Evolutionary conservation across 1,140 invertebrate species (phyloP).

Genomic region (Streblospio benedicti): DNA sequence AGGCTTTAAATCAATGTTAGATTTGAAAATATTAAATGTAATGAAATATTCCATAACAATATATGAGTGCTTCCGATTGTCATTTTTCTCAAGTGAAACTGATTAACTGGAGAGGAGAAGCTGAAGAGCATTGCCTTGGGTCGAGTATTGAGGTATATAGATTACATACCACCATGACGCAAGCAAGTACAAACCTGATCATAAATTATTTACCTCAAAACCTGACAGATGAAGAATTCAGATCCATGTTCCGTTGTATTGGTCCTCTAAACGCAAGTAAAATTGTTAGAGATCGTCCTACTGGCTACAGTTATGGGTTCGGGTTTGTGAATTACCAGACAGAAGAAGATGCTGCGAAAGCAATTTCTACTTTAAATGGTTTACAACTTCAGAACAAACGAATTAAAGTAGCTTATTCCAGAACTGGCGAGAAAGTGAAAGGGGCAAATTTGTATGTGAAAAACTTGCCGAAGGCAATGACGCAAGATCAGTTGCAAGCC

Average conservation of each 20-base stretch:
- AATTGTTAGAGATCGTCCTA: constrained; percentile 68
- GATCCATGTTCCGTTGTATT: constrained; percentile 75
- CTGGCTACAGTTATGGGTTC: constrained; percentile 91
- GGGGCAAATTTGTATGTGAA: constrained; percentile 90
- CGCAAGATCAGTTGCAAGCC: constrained; percentile 65
- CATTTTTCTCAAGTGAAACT: no score
- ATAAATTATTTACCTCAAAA: constrained; percentile 92
- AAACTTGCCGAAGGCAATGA: constrained; percentile 66
- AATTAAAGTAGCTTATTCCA: constrained; percentile 82
- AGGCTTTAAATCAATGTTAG: no score
- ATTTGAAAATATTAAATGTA: no score
- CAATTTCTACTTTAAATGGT: constrained; percentile 79
- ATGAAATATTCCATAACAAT: no score
- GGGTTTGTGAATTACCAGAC: constrained; percentile 87
- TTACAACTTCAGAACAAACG: constrained; percentile 76
- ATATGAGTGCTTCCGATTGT: no score
- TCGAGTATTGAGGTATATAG: no score
- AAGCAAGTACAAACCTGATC: constrained; percentile 67
- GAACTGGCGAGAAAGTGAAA: constrained; percentile 85
- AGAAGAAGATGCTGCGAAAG: constrained; percentile 72
- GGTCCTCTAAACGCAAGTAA: constrained; percentile 68
- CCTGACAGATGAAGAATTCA: constrained; percentile 82
- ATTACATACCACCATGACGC: no score
- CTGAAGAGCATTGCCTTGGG: no score
- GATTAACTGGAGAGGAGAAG: no score